Evolutionary conservation across 1,140 invertebrate genomes (phyloP), one percentile per base, ranked within the genome.

Genomic region (Nomia melanderi): DNA sequence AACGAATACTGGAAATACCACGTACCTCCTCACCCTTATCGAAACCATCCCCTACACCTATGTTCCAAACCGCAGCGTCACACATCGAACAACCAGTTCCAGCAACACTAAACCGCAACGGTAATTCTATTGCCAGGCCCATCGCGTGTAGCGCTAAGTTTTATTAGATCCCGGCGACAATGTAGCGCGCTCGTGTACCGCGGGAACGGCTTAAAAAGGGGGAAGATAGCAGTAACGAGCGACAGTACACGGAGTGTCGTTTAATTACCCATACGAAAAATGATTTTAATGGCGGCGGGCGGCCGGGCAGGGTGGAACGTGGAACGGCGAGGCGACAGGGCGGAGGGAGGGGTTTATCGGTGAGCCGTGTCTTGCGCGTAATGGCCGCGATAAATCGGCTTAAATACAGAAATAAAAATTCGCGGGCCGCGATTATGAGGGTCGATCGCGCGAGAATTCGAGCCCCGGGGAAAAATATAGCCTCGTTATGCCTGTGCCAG

Each of bases 401-500:
- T 57, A 57, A 57, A 67, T 33, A 33, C 29, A 39, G 41, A 50
- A 63, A 62, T 71, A 71, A 77, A 62, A 44, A 56, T 39, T 63
- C 23, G 12, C 20, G 20, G 25, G 14, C n/a, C 29, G 1, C 20
- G 66, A 44, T 27, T 47, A 65, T 33, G 33, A 29, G 33, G 63
- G 41, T 65, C 36, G 39, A 53, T 54, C 44, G 36, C 36, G 74
- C 60, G 64, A 50, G 73, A 59, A 73, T 64, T 72, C 56, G 36
- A 71, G 39, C 41, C 75, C 12, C 27, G 27, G 11, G 23, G 56
- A 56, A 73, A 62, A 72, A 83, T 53, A 71, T 81, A 69, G 53
- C 67, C 69, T 69, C 63, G 56, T 82, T 77, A 59, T 57, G 25
- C 44, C 23, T 47, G 54, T 41, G 53, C 29, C 33, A 65, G 66